A percentile compares a stretch with the other conserved stretches of the same genome.
These are phyloP conservation scores for Pegoplata infirma DNA, from an alignment of 2,888 invertebrate genomes.

Conservation along the genomic window DNA sequence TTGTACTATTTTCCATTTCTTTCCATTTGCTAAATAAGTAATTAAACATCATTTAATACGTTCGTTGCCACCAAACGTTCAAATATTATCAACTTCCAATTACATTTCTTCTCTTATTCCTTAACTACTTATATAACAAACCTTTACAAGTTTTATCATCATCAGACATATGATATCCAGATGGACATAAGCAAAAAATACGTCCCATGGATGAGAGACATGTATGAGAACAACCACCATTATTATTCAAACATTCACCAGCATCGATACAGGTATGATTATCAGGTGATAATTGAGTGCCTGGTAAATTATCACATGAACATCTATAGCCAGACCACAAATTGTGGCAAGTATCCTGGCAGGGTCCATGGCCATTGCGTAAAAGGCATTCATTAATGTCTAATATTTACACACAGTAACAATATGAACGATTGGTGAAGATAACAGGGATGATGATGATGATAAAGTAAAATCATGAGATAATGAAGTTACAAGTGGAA, in stretches of 20 bases:
- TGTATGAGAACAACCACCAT: constrained; percentile 79
- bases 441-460: constrained; percentile 1
- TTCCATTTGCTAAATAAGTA: too few species aligned
- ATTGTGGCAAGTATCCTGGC: constrained; percentile 82
- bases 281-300: constrained; percentile 80
- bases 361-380: constrained; percentile 82
- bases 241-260: constrained; percentile 77
- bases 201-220: constrained; percentile 78
- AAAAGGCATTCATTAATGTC: constrained; percentile 82
- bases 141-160: constrained; percentile 79
- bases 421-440: constrained; percentile 3
- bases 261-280: constrained; percentile 80
- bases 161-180: constrained; percentile 73
- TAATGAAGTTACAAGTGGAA: constrained; percentile 25
- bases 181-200: constrained; percentile 80
- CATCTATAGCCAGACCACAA: constrained; percentile 81
- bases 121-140: constrained; percentile 69
- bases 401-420: constrained; percentile 63
- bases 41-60: too few species aligned
- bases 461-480: constrained; percentile 17
- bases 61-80: too few species aligned
- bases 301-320: constrained; percentile 80
- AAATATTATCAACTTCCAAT: too few species aligned
- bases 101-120: neutral
- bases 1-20: too few species aligned